phyloP scores from a whole-genome alignment of 2,888 invertebrate genomes.

The Latrodectus elegans region DNA sequence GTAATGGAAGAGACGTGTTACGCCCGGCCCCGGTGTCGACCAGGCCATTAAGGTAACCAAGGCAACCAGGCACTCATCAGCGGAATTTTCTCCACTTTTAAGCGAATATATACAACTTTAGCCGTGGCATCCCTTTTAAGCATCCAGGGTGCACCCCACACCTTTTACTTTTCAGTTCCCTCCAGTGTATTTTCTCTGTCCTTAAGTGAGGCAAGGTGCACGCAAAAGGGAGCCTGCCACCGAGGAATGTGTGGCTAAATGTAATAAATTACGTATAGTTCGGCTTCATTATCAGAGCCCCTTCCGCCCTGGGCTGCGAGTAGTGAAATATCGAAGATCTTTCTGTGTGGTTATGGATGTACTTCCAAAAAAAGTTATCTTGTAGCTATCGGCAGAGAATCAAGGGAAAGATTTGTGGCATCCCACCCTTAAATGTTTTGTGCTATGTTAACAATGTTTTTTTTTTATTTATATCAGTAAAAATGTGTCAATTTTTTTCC shows the following conservation, averaged over 20 bases:
- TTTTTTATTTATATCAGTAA: no score
- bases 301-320: neutral
- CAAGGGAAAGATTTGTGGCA: no score
- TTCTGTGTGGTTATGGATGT: neutral
- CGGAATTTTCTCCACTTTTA: slow-evolving; percentile 66
- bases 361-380: neutral
- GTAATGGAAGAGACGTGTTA: slow-evolving; percentile 69
- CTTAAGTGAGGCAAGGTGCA: no score
- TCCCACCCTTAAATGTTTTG: no score
- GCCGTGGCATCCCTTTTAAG: slow-evolving; percentile 48
- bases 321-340: neutral
- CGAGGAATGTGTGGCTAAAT: slow-evolving; percentile 37
- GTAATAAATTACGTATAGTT: slow-evolving; percentile 64
- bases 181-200: no score
- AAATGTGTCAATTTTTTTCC: no score
- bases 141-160: slow-evolving; percentile 17
- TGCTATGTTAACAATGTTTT: no score
- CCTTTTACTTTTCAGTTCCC: slow-evolving; percentile 40
- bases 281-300: slow-evolving; percentile 49
- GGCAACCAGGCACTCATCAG: slow-evolving; percentile 63
- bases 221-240: slow-evolving; percentile 5
- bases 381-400: neutral
- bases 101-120: slow-evolving; percentile 62
- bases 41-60: slow-evolving; percentile 60
- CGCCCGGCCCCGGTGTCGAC: slow-evolving; percentile 52